These are phyloP conservation scores for Clarias batrachus DNA, from an alignment of 2,113 vertebrate species.

Conservation along the genomic window DNA sequence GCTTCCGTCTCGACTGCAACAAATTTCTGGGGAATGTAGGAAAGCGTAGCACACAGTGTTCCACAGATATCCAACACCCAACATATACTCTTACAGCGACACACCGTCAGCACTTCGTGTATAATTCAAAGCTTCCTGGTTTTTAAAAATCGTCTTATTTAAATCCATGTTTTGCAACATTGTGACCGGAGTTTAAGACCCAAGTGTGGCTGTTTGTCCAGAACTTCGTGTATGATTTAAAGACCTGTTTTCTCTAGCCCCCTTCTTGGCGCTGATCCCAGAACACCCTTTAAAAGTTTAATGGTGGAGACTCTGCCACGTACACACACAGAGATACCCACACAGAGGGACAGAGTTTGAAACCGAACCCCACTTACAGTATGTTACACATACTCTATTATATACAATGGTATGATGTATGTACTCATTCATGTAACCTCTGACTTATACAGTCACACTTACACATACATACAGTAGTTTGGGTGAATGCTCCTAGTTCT, in stretches of 20 bases:
- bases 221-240: conserved; percentile 33
- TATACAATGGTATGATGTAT: background rate
- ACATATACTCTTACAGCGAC: background rate
- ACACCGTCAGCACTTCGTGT: background rate
- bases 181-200: background rate
- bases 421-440: conserved; percentile 49
- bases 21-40: background rate
- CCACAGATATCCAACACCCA: background rate
- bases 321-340: background rate
- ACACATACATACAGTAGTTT: background rate
- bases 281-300: conserved; percentile 47
- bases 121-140: background rate
- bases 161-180: background rate
- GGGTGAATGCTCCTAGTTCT: background rate
- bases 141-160: background rate
- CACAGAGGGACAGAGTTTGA: conserved; percentile 1
- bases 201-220: background rate
- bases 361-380: background rate
- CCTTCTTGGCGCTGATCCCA: conserved; percentile 33
- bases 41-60: background rate
- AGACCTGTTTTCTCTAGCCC: conserved; percentile 9
- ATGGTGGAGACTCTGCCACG: conserved; percentile 2
- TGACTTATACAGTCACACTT: background rate
- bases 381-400: background rate
- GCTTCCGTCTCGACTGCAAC: background rate